Evolutionary conservation across 1,140 invertebrate genomes (phyloP), one percentile per base, ranked within the genome.

Genomic region (Megalonaias nervosa): DNA sequence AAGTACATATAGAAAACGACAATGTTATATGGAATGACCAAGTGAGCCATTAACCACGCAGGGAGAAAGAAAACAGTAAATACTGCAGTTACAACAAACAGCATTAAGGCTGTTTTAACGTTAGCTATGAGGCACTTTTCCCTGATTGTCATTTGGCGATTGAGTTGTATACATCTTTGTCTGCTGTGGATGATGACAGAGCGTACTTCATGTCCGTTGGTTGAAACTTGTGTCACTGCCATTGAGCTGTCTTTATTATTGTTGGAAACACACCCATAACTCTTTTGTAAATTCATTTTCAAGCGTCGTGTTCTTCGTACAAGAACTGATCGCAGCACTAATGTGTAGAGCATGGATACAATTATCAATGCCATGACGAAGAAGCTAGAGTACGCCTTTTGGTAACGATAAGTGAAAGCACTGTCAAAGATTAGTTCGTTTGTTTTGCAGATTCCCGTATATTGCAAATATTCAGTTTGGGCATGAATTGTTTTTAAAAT

Each of bases 71-170:
- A 86, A 17, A 90, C 76, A 16, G 88, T 81, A 75, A 88, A 90
- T 15, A 87, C 85, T 13, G 86, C 64, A 15, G 88, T 90, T 2
- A 90, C 89, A n/a, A 88, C 86, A 81, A 88, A 89, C 55, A 89
- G 73, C 86, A 88, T 89, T 1, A 79, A 70, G 0, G 88, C 88
- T 62, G 86, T 88, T 60, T 82, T 74, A 57, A 88, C 83, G 68
- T 89, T 89, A 19, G 87, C 85, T 55, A 86, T 71, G 71, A 84
- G 72, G 67, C 76, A 61, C 68, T 74, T 68, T 71, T 84, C 79
- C 74, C 81, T 60, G 59, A 75, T 80, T 64, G 70, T 74, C 62
- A 73, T 38, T 67, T 79, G 62, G 55, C 75, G 56, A 26, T 60
- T 26, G 26, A 74, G 61, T 58, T 84, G 66, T 71, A 76, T 64